A percentile compares a stretch with the other conserved stretches of the same genome.
Evolutionary conservation across 1,140 invertebrate genomes (phyloP).

Genomic region (Ostrea denselamellosa): DNA sequence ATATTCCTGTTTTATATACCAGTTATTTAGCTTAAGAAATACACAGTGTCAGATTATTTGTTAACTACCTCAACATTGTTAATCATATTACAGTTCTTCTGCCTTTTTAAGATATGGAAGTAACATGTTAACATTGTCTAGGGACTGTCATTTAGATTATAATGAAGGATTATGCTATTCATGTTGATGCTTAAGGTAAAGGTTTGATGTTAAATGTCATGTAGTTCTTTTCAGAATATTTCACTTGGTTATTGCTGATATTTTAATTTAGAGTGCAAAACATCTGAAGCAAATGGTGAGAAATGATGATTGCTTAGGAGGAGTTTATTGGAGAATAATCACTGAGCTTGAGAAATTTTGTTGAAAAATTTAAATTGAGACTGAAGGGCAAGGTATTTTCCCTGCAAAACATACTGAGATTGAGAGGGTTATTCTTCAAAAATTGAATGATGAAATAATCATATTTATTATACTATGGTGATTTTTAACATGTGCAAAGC

Average conservation of each 20-base stretch:
- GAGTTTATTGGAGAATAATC: no score
- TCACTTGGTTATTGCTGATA: background rate
- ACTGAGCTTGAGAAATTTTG: no score
- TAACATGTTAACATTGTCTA: background rate
- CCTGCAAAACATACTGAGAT: no score
- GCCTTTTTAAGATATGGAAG: background rate
- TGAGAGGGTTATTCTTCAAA: no score
- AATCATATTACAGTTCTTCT: background rate
- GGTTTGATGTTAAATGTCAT: background rate
- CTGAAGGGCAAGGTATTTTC: no score
- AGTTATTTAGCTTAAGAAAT: no score
- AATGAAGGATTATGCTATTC: background rate
- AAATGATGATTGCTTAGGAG: no score
- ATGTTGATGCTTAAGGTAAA: background rate
- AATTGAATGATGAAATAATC: no score
- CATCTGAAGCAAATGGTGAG: background rate
- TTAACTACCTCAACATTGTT: constrained; percentile 4
- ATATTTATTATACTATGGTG: no score
- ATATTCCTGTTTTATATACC: no score
- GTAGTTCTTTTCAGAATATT: background rate
- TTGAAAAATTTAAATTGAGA: no score
- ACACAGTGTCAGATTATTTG: background rate
- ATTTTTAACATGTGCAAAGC: no score
- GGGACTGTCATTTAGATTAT: background rate
- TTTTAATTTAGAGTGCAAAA: background rate